A percentile compares a stretch with the other conserved stretches of the same genome.
Evolutionary conservation across 2,113 vertebrate genomes (phyloP).

Genomic region (Chloebia gouldiae): DNA sequence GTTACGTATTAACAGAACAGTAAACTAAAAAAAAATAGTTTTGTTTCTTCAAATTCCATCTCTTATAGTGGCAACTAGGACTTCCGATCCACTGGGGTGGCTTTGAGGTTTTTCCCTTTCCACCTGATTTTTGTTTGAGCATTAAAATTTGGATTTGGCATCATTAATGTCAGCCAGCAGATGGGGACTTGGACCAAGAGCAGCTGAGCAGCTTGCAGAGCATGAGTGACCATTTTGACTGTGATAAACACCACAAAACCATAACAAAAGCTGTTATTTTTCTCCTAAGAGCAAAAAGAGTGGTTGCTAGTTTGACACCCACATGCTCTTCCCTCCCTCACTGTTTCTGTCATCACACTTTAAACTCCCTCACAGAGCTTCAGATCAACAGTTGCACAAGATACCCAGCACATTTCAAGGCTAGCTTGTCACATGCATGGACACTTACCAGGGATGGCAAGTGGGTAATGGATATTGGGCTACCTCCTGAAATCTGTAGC

Average conservation of each 20-base stretch:
- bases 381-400: not conserved
- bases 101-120: not conserved
- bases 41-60: not conserved
- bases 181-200: not conserved
- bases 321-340: not conserved
- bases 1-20: not conserved
- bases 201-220: not conserved
- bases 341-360: constrained; percentile 6
- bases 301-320: constrained; percentile 3
- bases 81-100: not conserved
- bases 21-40: not conserved
- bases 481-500: not conserved
- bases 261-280: not conserved
- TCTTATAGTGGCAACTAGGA: not conserved
- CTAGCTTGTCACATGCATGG: not conserved
- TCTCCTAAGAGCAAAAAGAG: not conserved
- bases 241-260: not conserved
- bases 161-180: not conserved
- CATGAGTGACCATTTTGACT: not conserved
- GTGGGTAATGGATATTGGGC: not conserved
- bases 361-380: not conserved
- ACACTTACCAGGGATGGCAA: not conserved
- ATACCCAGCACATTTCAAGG: not conserved
- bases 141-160: not conserved
- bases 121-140: not conserved